Base-by-base conservation (phyloP, 2,888 invertebrate genomes). In the Spisula solida region DNA sequence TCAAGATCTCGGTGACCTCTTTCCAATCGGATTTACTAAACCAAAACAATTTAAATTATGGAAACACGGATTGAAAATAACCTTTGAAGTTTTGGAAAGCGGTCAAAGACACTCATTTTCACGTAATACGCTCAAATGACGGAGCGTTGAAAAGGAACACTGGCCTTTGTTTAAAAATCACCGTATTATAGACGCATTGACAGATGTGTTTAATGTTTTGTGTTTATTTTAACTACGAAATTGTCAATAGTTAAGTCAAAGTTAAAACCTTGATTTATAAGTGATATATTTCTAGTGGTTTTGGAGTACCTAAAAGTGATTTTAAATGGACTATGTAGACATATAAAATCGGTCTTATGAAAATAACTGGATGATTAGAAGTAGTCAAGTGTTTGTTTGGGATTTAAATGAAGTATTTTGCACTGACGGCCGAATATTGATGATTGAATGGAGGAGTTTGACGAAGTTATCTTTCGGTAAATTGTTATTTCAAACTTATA, bases 331-430 rank as follows among this genome's bases (percentile, higher is more conserved):
- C 60, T n/a, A 25, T 66, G n/a, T n/a, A 25, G n/a, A n/a, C 25
- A 66, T 66, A 25, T 66, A 66, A 66, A 66, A 66, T 10, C 60
- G n/a, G 4, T 66, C 25, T 66, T n/a, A 66, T 66, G 60, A 66
- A 66, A 66, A 66, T 66, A 66, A 66, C 25, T 10, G 75, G 34
- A 75, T 75, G 6, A 31, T 75, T 75, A 16, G 14, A 18, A 31
- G 75, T 31, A 31, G 34, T 34, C 12, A 75, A 75, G 75, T 75
- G 34, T 75, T 75, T 31, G 34, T 75, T 4, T 12, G 12, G 75
- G 75, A 75, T 34, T 60, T 75, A 34, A 75, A 18, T 70, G 75
- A 34, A 75, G 75, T 75, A 31, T 31, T 75, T 31, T 31, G 34
- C 31, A 75, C 75, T 31, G 31, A 75, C 31, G 10, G 41, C 31